These are phyloP conservation scores for Trissolcus basalis DNA, from an alignment of 1,140 invertebrate species.

Conservation along the genomic window DNA sequence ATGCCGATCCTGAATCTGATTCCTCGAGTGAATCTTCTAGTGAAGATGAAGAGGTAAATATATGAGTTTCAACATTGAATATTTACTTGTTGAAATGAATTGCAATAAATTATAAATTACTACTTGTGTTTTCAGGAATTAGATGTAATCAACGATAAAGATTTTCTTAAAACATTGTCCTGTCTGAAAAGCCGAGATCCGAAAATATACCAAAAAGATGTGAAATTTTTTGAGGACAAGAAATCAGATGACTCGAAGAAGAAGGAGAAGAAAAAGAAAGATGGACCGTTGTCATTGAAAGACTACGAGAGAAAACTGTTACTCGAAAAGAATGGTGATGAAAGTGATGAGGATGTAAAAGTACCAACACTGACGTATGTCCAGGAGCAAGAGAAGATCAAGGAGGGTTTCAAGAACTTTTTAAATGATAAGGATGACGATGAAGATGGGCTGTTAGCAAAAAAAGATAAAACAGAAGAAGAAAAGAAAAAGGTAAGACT, in stretches of 20 bases:
- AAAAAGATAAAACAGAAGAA: conserved; percentile 79
- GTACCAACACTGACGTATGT: conserved; percentile 77
- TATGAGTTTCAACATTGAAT: background rate
- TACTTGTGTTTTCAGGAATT: conserved; percentile 51
- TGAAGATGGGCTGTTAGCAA: conserved; percentile 77
- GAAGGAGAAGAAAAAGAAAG: conserved; percentile 65
- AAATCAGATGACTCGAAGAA: conserved; percentile 54
- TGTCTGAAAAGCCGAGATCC: conserved; percentile 92
- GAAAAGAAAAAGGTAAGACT: conserved; percentile 75
- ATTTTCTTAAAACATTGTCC: conserved; percentile 90
- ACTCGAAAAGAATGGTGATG: conserved; percentile 81
- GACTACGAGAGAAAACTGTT: conserved; percentile 89
- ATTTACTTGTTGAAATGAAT: background rate
- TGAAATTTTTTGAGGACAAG: conserved; percentile 83
- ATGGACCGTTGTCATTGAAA: conserved; percentile 82
- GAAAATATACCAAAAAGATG: conserved; percentile 87
- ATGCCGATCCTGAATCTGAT: conserved; percentile 71
- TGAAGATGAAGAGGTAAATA: conserved; percentile 78
- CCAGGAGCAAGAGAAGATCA: conserved; percentile 83
- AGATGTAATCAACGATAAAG: conserved; percentile 81
- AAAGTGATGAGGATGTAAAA: conserved; percentile 77
- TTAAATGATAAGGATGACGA: conserved; percentile 75
- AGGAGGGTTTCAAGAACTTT: conserved; percentile 80
- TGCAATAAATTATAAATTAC: background rate
- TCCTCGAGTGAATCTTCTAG: conserved; percentile 75